A percentile compares a stretch with the other conserved stretches of the same genome.
These are phyloP conservation scores for Heliconius hortense DNA, from an alignment of 2,888 invertebrate species.

Conservation along the genomic window DNA sequence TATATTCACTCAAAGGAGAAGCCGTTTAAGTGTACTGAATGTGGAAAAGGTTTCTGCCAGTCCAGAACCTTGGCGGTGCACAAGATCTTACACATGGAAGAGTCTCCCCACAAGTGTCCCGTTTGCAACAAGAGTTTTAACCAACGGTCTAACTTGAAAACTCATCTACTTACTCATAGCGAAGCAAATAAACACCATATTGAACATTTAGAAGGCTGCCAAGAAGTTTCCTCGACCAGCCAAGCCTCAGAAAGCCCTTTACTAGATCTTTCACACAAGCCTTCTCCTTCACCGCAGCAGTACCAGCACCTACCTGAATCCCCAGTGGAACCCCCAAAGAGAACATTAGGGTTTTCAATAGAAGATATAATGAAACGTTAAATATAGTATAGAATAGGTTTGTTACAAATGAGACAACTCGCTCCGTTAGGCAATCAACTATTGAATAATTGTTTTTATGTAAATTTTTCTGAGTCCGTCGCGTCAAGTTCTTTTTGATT, in stretches of 20 bases:
- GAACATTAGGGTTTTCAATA: conserved; percentile 89
- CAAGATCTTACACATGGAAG: conserved; percentile 95
- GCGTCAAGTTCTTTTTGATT: neutral
- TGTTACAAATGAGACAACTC: conserved; percentile 42
- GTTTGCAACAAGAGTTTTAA: conserved; percentile 94
- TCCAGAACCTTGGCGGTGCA: conserved; percentile 97
- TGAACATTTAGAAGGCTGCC: conserved; percentile 77
- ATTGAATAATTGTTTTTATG: conserved; percentile 36
- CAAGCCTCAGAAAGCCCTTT: conserved; percentile 72
- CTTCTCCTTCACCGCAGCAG: conserved; percentile 62
- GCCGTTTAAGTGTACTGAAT: conserved; percentile 97
- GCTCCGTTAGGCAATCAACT: conserved; percentile 40
- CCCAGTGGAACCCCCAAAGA: conserved; percentile 69
- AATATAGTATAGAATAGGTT: conserved; percentile 44
- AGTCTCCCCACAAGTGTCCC: conserved; percentile 95
- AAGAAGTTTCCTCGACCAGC: conserved; percentile 78
- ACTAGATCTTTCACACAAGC: conserved; percentile 82
- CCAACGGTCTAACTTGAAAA: conserved; percentile 95
- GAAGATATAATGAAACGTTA: conserved; percentile 94
- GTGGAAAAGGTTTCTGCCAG: conserved; percentile 99
- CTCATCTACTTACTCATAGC: conserved; percentile 93
- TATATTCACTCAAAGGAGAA: conserved; percentile 99
- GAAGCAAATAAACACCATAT: conserved; percentile 82
- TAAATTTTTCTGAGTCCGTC: conserved; percentile 33
- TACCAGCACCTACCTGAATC: conserved; percentile 64